phyloP scores from a whole-genome alignment of 2,888 invertebrate genomes.

The Drosophila pegasa region DNA sequence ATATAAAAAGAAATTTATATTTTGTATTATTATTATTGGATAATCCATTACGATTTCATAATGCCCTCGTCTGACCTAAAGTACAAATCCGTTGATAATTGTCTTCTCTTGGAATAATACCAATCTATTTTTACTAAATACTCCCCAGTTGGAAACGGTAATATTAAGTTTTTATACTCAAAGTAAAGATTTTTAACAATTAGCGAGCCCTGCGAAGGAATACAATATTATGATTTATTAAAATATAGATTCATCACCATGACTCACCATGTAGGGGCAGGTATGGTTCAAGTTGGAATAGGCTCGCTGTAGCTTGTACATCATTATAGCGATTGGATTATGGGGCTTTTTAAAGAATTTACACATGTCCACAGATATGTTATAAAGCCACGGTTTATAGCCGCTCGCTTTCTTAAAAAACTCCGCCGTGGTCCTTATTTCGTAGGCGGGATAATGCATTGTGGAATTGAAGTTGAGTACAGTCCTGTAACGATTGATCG shows the following conservation, averaged over 20 bases:
- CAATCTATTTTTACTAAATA: not conserved
- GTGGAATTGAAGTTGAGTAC: constrained; percentile 2
- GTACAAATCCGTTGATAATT: not conserved
- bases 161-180: not conserved
- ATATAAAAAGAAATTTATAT: not conserved
- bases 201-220: not conserved
- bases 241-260: no score
- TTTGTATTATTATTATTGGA: not conserved
- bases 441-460: not conserved
- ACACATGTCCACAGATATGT: not conserved
- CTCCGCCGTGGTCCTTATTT: not conserved
- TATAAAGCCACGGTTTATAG: constrained; percentile 3
- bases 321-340: not conserved
- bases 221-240: not conserved
- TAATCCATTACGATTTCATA: not conserved
- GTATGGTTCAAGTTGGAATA: not conserved
- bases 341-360: not conserved
- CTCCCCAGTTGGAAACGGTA: constrained; percentile 1
- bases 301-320: not conserved
- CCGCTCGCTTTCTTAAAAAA: not conserved
- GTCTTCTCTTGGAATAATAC: not conserved
- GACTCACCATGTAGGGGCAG: not conserved
- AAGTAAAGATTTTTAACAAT: not conserved
- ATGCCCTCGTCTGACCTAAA: not conserved
- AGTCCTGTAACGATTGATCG: not conserved